Evolutionary conservation across 2,888 invertebrate genomes (phyloP), one percentile per base, ranked within the genome.

Genomic region (Nasonia oneida): DNA sequence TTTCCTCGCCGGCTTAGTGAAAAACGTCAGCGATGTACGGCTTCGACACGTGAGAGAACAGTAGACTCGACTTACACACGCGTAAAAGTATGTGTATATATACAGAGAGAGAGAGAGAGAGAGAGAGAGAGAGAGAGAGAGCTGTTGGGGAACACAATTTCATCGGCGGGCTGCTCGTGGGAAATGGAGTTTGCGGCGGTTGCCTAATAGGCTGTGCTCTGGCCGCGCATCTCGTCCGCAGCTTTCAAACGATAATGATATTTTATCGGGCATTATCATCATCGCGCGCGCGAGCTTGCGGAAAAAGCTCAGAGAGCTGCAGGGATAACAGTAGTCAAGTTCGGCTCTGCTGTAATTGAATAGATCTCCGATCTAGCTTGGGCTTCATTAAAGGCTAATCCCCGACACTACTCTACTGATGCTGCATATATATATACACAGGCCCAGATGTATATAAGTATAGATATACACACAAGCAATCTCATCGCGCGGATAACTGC

Each of bases 341-440:
- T 81, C 47, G 29, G 14, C 18, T 29, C 29, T 29, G 14, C 67
- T 61, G 18, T 75, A 81, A 81, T 64, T 75, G 81, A 81, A 61
- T 81, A 33, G 74, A 47, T 50, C 6, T 6, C 15, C 15, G 47
- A 67, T 64, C 61, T n/a, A 47, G 47, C 10, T 4, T 29, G 42
- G 29, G 29, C 71, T 77, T 71, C 71, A 77, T 83, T 83, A 83
- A 76, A 77, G 3, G 70, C 3, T 39, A 82, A 76, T 81, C 73
- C 67, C 33, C 57, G 5, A 18, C 57, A 10, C 50, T 29, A 29
- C 29, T 29, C 23, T 23, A 23, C 23, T 23, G 23, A 23, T 50
- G 0, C 14, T 50, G 1, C 2, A 3, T 50, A 50, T 15, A 50
- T 15, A 50, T 14, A 50, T 12, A 50, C 8, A 18, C 18, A 53